phyloP scores from a whole-genome alignment of 1,140 invertebrate species.

The Macrosteles quadrilineatus region DNA sequence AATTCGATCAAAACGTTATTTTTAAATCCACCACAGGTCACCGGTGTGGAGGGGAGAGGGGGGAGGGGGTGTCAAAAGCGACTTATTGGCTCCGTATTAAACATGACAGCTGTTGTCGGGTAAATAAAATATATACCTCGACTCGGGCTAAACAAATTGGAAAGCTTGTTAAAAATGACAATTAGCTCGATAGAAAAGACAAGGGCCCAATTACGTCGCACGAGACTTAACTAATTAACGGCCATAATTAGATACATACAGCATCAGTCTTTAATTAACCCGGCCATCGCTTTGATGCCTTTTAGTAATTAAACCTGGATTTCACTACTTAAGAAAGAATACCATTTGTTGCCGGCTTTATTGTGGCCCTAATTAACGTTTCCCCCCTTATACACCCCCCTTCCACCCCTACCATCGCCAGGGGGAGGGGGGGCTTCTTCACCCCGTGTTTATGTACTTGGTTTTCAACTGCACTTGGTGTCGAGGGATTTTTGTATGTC shows the following conservation, averaged over 20 bases:
- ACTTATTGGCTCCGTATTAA: constrained; percentile 2
- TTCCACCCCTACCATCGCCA: no score
- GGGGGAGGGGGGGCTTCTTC: no score
- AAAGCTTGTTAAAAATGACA: neutral
- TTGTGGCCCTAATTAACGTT: constrained; percentile 18
- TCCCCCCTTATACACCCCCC: no score
- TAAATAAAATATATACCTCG: neutral
- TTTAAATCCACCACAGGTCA: no score
- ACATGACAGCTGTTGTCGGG: neutral
- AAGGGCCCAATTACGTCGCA: constrained; percentile 1
- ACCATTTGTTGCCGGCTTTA: neutral
- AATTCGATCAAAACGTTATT: no score
- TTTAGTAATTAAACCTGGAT: constrained; percentile 23
- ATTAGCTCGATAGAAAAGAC: constrained; percentile 15
- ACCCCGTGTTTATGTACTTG: no score
- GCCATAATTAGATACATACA: constrained; percentile 19
- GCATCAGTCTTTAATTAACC: constrained; percentile 9
- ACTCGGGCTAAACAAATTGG: constrained; percentile 15
- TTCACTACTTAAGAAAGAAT: constrained; percentile 27
- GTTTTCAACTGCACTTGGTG: no score
- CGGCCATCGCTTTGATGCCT: constrained; percentile 19
- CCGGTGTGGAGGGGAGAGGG: no score
- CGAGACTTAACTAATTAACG: constrained; percentile 17
- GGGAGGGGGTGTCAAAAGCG: no score
- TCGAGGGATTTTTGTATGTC: no score